Percentiles rank a stretch among this genome's conserved stretches.
phyloP scores from a whole-genome alignment of 2,113 vertebrate species.

The Poeciliopsis occidentalis region DNA sequence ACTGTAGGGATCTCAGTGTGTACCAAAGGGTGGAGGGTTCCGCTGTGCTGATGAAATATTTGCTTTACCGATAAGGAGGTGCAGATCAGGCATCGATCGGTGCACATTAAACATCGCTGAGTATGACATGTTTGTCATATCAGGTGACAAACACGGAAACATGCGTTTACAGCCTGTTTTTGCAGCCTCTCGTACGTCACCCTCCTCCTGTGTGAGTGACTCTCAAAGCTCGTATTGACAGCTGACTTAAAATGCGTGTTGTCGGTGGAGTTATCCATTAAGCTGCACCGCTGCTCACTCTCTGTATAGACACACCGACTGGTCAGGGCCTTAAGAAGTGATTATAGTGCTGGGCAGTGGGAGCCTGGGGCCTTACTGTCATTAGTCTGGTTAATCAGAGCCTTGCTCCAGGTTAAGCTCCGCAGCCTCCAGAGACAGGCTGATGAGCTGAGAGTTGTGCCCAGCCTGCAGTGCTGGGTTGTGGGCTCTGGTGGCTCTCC shows the following conservation, averaged over 20 bases:
- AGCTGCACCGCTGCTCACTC: slow-evolving; percentile 59
- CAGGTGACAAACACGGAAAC: slow-evolving; percentile 36
- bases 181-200: slow-evolving; percentile 17
- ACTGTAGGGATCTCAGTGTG: slow-evolving; percentile 52
- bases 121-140: slow-evolving; percentile 4
- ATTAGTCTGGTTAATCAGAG: slow-evolving; percentile 82
- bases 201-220: slow-evolving; percentile 14
- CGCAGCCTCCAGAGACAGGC: slow-evolving; percentile 72
- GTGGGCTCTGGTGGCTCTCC: slow-evolving; percentile 62
- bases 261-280: slow-evolving; percentile 67
- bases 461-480: slow-evolving; percentile 64
- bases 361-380: slow-evolving; percentile 69
- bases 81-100: slow-evolving; percentile 66
- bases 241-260: slow-evolving; percentile 61
- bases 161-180: slow-evolving; percentile 12
- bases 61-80: slow-evolving; percentile 66
- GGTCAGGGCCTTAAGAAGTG: slow-evolving; percentile 75
- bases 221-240: slow-evolving; percentile 57
- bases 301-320: slow-evolving; percentile 56
- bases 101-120: slow-evolving; percentile 59
- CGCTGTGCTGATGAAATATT: slow-evolving; percentile 68
- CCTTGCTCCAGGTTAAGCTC: slow-evolving; percentile 78
- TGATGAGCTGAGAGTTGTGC: slow-evolving; percentile 76
- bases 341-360: slow-evolving; percentile 77
- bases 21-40: slow-evolving; percentile 53